phyloP scores from a whole-genome alignment of 2,888 invertebrate genomes.

The Papilio elwesi region DNA sequence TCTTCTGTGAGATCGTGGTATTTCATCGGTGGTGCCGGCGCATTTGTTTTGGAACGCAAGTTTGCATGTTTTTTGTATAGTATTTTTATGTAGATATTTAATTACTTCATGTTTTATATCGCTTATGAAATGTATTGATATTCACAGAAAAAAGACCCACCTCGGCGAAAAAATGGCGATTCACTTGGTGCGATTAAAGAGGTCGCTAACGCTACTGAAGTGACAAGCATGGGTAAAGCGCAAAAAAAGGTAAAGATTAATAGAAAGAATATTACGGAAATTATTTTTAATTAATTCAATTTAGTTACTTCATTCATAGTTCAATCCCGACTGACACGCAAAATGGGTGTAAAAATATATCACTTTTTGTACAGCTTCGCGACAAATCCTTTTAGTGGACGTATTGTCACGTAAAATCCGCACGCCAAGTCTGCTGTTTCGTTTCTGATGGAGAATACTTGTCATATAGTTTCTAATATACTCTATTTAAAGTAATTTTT shows the following conservation, averaged over 20 bases:
- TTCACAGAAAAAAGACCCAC: constrained; percentile 21
- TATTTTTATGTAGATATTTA: no score
- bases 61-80: no score
- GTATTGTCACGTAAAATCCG: constrained; percentile 18
- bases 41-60: no score
- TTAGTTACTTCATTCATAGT: background rate
- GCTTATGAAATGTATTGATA: background rate
- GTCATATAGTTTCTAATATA: background rate
- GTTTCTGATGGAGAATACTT: background rate
- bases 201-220: background rate
- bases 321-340: background rate
- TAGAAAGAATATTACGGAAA: no score
- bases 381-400: constrained; percentile 28
- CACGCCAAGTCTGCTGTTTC: constrained; percentile 14
- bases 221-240: background rate
- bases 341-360: constrained; percentile 27
- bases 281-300: background rate
- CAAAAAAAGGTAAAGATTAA: constrained; percentile 27
- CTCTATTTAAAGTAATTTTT: background rate
- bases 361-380: constrained; percentile 31
- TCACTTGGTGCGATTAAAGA: constrained; percentile 15
- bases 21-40: no score
- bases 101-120: no score
- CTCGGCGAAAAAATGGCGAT: constrained; percentile 8
- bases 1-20: no score